These are phyloP conservation scores for Ophion ellenae DNA, from an alignment of 2,888 invertebrate species.

Conservation along the genomic window DNA sequence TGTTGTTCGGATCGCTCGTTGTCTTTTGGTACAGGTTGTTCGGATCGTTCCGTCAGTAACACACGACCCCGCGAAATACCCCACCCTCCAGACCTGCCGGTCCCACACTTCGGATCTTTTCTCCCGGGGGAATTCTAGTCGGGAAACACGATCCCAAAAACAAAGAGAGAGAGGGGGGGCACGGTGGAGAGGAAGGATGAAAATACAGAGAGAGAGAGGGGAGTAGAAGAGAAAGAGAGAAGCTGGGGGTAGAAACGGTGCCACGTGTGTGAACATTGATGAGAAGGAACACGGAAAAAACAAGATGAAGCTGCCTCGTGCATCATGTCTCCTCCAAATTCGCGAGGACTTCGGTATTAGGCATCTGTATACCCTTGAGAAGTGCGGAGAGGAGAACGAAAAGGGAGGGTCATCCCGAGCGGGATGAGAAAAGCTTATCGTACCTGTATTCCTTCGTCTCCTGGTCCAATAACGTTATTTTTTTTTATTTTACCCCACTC, in stretches of 20 bases:
- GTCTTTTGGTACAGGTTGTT: constrained; percentile 41
- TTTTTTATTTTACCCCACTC: not conserved
- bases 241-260: not conserved
- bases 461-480: not conserved
- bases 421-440: no score
- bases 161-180: not conserved
- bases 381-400: not conserved
- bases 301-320: constrained; percentile 37
- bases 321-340: constrained; percentile 24
- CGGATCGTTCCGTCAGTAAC: constrained; percentile 42
- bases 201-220: no score
- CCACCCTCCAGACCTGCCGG: constrained; percentile 22
- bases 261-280: constrained; percentile 31
- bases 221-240: not conserved
- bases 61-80: constrained; percentile 38
- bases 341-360: constrained; percentile 40
- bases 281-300: constrained; percentile 23
- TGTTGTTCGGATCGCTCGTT: constrained; percentile 26
- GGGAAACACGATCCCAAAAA: constrained; percentile 33
- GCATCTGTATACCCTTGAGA: constrained; percentile 9
- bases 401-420: not conserved
- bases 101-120: constrained; percentile 34
- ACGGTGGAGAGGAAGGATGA: not conserved
- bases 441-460: no score
- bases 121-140: constrained; percentile 41